phyloP scores from a whole-genome alignment of 2,888 invertebrate species.

The Nemoura dubitans region DNA sequence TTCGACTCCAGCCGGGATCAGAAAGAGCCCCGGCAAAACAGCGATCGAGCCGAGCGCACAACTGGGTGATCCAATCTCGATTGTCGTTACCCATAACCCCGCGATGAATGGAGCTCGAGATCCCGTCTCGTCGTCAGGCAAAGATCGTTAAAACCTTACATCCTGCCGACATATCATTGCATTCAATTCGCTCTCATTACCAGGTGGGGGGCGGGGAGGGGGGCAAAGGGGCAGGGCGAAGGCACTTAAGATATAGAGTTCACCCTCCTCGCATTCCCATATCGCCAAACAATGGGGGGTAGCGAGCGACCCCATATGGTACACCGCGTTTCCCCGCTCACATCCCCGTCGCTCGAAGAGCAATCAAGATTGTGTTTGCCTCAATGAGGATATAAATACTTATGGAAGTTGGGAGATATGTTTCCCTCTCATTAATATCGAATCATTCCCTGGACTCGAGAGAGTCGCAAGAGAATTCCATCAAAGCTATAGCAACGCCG shows the following conservation, averaged over 20 bases:
- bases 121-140: neutral
- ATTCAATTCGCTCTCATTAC: slow-evolving; percentile 38
- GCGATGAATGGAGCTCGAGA: neutral
- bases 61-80: slow-evolving; percentile 4
- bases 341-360: neutral
- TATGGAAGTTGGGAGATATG: slow-evolving; percentile 10
- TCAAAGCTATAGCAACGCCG: neutral
- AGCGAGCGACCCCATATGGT: slow-evolving; percentile 28
- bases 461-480: neutral
- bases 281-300: slow-evolving; percentile 17
- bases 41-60: neutral
- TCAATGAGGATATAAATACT: slow-evolving; percentile 45
- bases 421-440: slow-evolving; percentile 22
- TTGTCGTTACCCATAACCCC: slow-evolving; percentile 9
- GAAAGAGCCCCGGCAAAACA: no score
- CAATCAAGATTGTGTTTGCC: slow-evolving; percentile 33
- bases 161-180: slow-evolving; percentile 30
- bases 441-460: neutral
- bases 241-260: slow-evolving; percentile 1
- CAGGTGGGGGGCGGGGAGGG: neutral
- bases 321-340: neutral
- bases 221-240: neutral
- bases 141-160: slow-evolving; percentile 41
- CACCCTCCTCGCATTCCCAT: slow-evolving; percentile 30
- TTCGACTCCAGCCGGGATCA: no score